A percentile compares a stretch with the other conserved stretches of the same genome.
Evolutionary conservation across 2,113 vertebrate species (phyloP).

Genomic region (Zosterops hypoxanthus): DNA sequence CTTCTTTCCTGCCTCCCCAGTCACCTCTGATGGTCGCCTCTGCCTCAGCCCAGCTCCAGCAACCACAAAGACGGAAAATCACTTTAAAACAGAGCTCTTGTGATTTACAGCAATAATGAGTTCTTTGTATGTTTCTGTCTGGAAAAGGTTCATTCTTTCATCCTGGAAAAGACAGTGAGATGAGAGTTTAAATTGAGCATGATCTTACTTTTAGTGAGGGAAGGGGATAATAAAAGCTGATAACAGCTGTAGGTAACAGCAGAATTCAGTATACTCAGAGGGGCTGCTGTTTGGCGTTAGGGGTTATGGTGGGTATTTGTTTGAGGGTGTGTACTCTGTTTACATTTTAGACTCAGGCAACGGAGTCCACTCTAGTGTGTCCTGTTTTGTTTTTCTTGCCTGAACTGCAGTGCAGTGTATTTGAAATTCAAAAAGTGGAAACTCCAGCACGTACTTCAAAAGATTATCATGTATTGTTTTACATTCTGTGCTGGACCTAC

Average conservation of each 20-base stretch:
- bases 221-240: neutral
- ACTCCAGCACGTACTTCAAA: neutral
- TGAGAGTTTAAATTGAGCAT: neutral
- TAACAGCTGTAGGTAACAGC: neutral
- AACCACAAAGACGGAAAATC: neutral
- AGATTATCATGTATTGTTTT: neutral
- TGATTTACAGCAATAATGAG: neutral
- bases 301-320: neutral
- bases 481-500: neutral
- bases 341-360: neutral
- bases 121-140: neutral
- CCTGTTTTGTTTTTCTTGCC: neutral
- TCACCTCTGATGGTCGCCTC: neutral
- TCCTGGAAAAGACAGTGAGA: neutral
- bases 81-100: neutral
- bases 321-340: neutral
- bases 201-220: neutral
- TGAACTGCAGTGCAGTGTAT: neutral
- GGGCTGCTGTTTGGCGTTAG: neutral
- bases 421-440: slow-evolving; percentile 33
- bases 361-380: neutral
- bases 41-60: neutral
- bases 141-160: neutral
- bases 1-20: neutral
- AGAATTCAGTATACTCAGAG: neutral